Percentiles rank a stretch among this genome's conserved stretches.
These are phyloP conservation scores for Serripes groenlandicus DNA, from an alignment of 2,888 invertebrate species.

Conservation along the genomic window DNA sequence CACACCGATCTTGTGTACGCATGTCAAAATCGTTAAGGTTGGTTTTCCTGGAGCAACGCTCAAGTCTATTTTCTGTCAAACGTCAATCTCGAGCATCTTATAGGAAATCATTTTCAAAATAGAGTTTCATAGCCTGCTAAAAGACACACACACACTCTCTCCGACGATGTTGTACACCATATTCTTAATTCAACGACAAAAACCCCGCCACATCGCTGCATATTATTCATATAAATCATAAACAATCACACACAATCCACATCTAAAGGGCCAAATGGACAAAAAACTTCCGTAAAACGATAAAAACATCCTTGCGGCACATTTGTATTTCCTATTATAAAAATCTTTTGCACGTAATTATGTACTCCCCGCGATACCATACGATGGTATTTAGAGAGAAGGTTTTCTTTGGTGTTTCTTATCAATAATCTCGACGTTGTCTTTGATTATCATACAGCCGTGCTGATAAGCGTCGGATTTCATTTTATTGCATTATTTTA, in stretches of 20 bases:
- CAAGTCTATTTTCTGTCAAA: neutral
- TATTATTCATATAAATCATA: conserved; percentile 12
- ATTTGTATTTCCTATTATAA: conserved; percentile 20
- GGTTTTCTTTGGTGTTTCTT: conserved; percentile 28
- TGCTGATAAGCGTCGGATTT: conserved; percentile 37
- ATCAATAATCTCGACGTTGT: conserved; percentile 17
- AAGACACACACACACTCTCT: neutral
- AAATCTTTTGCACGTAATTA: neutral
- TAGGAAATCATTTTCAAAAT: neutral
- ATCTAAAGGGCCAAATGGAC: neutral
- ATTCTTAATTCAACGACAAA: no score
- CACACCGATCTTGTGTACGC: no score
- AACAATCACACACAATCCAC: conserved; percentile 8
- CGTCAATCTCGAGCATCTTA: neutral
- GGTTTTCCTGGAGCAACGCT: neutral
- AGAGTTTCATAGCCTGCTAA: neutral
- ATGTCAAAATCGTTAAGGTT: no score
- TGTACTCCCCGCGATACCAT: neutral
- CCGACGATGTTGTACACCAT: no score
- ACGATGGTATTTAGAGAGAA: conserved; percentile 8
- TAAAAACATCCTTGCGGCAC: conserved; percentile 1
- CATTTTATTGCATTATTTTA: conserved; percentile 31
- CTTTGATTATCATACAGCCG: conserved; percentile 33
- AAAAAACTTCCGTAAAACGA: neutral
- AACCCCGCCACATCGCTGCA: no score